A percentile compares a stretch with the other conserved stretches of the same genome.
Conservation (phyloP, 2,888 invertebrate genomes). For the Invenusta paracnida region DNA sequence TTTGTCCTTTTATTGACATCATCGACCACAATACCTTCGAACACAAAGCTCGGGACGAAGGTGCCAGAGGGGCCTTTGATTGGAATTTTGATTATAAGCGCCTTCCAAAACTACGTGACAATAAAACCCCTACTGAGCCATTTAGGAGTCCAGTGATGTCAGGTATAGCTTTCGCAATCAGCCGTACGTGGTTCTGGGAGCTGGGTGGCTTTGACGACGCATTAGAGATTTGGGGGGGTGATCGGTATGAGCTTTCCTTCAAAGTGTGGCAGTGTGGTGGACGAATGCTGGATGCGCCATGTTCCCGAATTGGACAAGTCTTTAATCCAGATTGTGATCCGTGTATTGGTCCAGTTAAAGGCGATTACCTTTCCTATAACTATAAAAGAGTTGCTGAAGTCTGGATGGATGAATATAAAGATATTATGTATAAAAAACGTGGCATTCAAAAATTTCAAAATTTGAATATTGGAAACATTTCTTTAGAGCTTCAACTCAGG, state of each 20-base stretch:
- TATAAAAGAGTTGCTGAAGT: slow-evolving; percentile 77
- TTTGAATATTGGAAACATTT: slow-evolving; percentile 8
- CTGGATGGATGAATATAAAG: slow-evolving; percentile 96
- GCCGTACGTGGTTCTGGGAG: slow-evolving; percentile 85
- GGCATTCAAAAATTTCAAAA: slow-evolving; percentile 72
- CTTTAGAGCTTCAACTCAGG: slow-evolving; percentile 70
- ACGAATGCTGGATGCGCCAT: slow-evolving; percentile 81
- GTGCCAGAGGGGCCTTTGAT: slow-evolving; percentile 87
- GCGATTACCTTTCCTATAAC: slow-evolving; percentile 72
- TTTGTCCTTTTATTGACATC: slow-evolving; percentile 89
- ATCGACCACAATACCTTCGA: slow-evolving; percentile 84
- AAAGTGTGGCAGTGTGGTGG: slow-evolving; percentile 98
- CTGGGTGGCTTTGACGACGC: slow-evolving; percentile 70
- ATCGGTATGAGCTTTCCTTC: slow-evolving; percentile 94
- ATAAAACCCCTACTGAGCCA: slow-evolving; percentile 72
- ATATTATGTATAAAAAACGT: slow-evolving; percentile 75
- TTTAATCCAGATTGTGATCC: slow-evolving; percentile 70
- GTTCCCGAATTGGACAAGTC: slow-evolving; percentile 80
- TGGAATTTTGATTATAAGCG: slow-evolving; percentile 92
- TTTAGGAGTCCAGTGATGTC: slow-evolving; percentile 92
- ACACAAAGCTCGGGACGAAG: slow-evolving; percentile 87
- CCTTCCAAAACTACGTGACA: slow-evolving; percentile 67
- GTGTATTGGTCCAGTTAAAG: slow-evolving; percentile 76
- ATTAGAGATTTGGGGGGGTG: slow-evolving; percentile 89
- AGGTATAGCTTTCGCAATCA: slow-evolving; percentile 89